Base-by-base conservation (phyloP, 2,797 vertebrate genomes). In the Choloepus didactylus region DNA sequence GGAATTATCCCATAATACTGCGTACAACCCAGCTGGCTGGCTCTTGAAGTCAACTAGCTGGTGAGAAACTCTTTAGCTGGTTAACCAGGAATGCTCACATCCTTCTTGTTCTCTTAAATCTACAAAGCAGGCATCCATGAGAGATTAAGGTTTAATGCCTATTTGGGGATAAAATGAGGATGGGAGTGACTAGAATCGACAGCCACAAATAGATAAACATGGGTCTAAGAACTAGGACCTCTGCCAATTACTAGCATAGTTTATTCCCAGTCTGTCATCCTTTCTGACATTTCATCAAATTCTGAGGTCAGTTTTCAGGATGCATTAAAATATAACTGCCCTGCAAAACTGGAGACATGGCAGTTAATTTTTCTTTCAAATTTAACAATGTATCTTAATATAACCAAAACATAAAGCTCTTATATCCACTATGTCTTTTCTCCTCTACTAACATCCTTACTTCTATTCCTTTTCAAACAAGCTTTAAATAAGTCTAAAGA, bases 391-490 rank as follows among this genome's bases (percentile, higher is more conserved):
- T 85, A 51, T 16, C 31, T 77, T 46, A 92, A 51, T 35, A 56
- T 59, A 15, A 89, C 27, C 35, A 77, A 75, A 11, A 88, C 82
- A 56, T 41, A 81, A 92, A 95, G 11, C 21, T 96, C 59, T 91
- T 91, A 49, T 5, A 85, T 38, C 72, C 54, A 51, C 31, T 56
- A 5, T 38, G 64, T 76, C 56, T 85, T 95, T 86, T 49, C 62
- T 83, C 14, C 6, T 77, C 75, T 88, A 75, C 19, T 21, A 88
- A 75, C 19, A 21, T 85, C 3, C 27, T 44, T 46, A 51, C 64
- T 92, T 73, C n/a, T 59, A 10, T n/a, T 35, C 82, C 60, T 80
- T 77, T 76, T 96, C 73, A 60, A 90, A 92, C 72, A 66, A 62
- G 66, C 72, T 66, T 80, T 92, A 91, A 67, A 21, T 16, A 64